These are phyloP conservation scores for Tyto alba DNA, from an alignment of 2,113 vertebrate species.

Conservation along the genomic window DNA sequence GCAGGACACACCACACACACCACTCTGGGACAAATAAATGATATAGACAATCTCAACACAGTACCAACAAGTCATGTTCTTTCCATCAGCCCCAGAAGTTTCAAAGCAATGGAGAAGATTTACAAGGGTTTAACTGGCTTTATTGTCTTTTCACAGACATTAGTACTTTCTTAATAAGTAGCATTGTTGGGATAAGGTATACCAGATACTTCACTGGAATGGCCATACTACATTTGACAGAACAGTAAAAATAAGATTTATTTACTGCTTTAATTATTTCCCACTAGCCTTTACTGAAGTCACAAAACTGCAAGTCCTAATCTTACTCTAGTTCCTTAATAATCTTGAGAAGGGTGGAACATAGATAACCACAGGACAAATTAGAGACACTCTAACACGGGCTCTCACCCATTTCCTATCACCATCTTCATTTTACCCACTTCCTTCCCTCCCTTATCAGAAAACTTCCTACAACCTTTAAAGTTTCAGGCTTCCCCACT, in stretches of 20 bases:
- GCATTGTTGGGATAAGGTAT: not conserved
- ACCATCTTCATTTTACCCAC: not conserved
- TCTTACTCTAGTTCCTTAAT: not conserved
- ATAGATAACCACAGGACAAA: not conserved
- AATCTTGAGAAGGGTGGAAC: not conserved
- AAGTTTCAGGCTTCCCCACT: not conserved
- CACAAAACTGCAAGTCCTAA: not conserved
- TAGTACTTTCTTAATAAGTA: not conserved
- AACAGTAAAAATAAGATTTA: not conserved
- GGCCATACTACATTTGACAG: fast-evolving
- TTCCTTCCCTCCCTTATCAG: not conserved
- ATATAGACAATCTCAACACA: not conserved
- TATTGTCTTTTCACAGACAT: not conserved
- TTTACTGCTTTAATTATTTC: not conserved
- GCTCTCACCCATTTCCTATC: not conserved
- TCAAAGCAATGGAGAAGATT: not conserved
- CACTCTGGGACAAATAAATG: not conserved
- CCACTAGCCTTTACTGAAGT: not conserved
- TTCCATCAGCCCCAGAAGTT: not conserved
- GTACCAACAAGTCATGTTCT: not conserved
- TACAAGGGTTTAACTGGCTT: not conserved
- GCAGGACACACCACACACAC: not conserved
- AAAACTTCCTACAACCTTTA: not conserved
- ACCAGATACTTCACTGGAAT: not conserved
- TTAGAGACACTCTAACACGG: not conserved